Conservation (phyloP, 2,797 vertebrate species). For the Gorsachius magnificus region DNA sequence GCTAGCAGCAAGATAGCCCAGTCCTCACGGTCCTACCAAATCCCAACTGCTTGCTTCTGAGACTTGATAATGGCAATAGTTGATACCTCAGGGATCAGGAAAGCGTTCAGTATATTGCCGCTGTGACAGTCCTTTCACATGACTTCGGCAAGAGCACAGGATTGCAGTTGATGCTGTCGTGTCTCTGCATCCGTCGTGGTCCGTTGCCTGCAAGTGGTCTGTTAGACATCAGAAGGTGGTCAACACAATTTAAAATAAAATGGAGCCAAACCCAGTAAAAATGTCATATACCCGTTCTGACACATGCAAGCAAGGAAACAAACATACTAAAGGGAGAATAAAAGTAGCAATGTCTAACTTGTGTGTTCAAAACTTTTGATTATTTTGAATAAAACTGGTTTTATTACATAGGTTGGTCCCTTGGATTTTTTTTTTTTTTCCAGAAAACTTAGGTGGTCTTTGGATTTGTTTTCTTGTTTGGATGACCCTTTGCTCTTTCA, state of each 20-base stretch:
- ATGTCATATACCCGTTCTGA: fast-evolving
- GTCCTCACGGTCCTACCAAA: neutral
- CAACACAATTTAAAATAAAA: neutral
- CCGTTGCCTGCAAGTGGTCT: neutral
- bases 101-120: neutral
- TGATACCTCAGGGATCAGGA: neutral
- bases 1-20: neutral
- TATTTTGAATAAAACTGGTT: neutral
- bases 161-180: neutral
- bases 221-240: neutral
- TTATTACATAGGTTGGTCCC: neutral
- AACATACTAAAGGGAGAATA: neutral
- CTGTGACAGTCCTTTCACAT: neutral
- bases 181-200: neutral
- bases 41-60: neutral
- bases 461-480: neutral
- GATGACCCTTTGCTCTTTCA: neutral
- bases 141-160: neutral
- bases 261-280: neutral
- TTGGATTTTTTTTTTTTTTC: neutral
- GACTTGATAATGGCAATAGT: neutral
- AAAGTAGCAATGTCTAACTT: neutral
- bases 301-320: neutral
- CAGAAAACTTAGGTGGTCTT: neutral
- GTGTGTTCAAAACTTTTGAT: neutral